These are phyloP conservation scores for Rhynchomys soricoides DNA, from an alignment of 2,113 vertebrate genomes.

Conservation along the genomic window DNA sequence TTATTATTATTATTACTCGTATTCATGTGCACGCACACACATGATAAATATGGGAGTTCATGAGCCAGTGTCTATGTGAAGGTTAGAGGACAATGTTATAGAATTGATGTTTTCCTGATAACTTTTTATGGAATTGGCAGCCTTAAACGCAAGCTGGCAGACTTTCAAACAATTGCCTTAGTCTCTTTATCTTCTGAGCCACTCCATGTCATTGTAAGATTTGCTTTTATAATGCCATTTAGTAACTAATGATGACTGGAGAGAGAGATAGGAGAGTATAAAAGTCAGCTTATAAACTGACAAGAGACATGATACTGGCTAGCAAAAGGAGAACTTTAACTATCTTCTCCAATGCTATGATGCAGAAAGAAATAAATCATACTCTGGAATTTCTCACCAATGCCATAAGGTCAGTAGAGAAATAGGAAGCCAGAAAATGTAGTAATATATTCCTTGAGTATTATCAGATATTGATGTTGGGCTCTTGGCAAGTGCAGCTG, in stretches of 20 bases:
- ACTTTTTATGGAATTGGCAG: too few relatives aligned
- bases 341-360: neutral
- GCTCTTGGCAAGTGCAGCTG: neutral
- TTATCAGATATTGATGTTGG: neutral
- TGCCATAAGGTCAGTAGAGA: neutral
- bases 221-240: neutral
- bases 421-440: neutral
- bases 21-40: neutral
- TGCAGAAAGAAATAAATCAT: neutral
- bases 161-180: neutral
- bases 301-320: neutral
- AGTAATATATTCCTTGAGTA: neutral
- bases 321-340: neutral
- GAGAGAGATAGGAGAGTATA: neutral
- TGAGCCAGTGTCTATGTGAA: neutral
- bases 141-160: neutral
- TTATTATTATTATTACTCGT: neutral
- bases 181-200: neutral
- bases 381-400: neutral
- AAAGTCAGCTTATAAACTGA: neutral
- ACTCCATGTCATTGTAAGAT: neutral
- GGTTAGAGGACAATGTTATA: neutral
- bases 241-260: neutral
- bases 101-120: neutral
- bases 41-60: neutral